A percentile compares a stretch with the other conserved stretches of the same genome.
These are phyloP conservation scores for Alosa alosa DNA, from an alignment of 2,113 vertebrate species.

Conservation along the genomic window DNA sequence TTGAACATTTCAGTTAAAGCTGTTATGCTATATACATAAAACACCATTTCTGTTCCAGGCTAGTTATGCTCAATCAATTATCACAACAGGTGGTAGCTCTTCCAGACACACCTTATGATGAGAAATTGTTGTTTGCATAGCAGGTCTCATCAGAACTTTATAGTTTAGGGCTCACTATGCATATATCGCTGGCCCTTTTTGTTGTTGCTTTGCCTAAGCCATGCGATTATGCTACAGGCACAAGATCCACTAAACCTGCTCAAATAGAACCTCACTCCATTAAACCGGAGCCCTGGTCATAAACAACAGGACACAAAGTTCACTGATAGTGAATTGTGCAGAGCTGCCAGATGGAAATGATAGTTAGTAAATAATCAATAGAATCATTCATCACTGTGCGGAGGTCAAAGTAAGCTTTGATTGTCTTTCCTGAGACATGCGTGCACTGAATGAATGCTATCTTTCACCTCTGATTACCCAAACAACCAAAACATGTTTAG, in stretches of 20 bases:
- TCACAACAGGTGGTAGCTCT: not conserved
- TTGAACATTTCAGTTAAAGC: not conserved
- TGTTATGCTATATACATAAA: not conserved
- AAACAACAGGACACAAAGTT: slow-evolving; percentile 51
- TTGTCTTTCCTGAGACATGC: not conserved
- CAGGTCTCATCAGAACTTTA: not conserved
- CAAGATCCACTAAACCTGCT: not conserved
- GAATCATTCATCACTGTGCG: slow-evolving; percentile 26
- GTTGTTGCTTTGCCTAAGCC: not conserved
- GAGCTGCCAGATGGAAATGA: slow-evolving; percentile 32
- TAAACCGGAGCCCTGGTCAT: not conserved
- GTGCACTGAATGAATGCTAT: not conserved
- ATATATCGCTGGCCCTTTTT: not conserved
- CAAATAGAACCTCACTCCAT: not conserved
- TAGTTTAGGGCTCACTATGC: not conserved
- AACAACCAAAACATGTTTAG: not conserved
- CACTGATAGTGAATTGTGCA: slow-evolving; percentile 56
- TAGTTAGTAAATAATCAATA: slow-evolving; percentile 32
- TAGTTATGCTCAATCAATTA: not conserved
- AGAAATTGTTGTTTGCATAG: not conserved
- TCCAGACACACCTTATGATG: not conserved
- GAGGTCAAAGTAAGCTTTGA: slow-evolving; percentile 6
- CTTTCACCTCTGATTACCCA: not conserved
- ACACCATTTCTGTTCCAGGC: not conserved
- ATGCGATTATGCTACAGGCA: not conserved